Evolutionary conservation across 1,140 invertebrate genomes (phyloP), one percentile per base, ranked within the genome.

Genomic region (Alviniconcha marisindica): DNA sequence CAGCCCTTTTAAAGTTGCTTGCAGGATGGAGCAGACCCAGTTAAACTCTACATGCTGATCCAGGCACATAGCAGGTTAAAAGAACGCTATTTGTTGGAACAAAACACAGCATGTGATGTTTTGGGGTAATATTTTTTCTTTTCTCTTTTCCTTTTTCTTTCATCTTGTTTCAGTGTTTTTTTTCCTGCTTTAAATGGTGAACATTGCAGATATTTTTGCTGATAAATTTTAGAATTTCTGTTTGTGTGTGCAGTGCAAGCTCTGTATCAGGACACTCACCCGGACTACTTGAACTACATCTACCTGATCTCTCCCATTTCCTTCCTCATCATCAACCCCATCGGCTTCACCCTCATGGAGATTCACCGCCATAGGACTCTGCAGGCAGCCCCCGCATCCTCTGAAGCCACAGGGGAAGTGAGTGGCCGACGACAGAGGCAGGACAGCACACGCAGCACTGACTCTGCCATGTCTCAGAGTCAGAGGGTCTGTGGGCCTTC

Each of bases 301-400:
- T 99, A 99, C 92, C 93, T 99, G 14, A 95, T 99, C 31, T 97
- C 97, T 36, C 98, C 98, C 2, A 97, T 99, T 92, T 98, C 97
- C 74, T 92, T 99, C 48, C 96, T 97, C 2, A 96, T 99, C 84
- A 94, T 99, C 28, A 99, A 99, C 94, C 98, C 98, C 0, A 95
- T 99, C 87, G 97, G 97, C 44, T 97, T 99, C 92, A 93, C 97
- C 2, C 92, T 99, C 60, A 95, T 99, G 95, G 98, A 99, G 94
- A 95, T 98, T 48, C 95, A 96, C 40, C 97, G 97, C 92, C 74
- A 83, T 44, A 82, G 83, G 5, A 63, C 77, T 94, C 94, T 87
- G 90, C 91, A 90, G 21, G 38, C n/a, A n/a, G 1, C 56, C 33
- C 1, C 15, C n/a, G 44, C 56, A 3, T 14, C 36, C 36, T 2